Percentiles rank a stretch among this genome's conserved stretches.
Evolutionary conservation across 2,113 vertebrate species (phyloP).

Genomic region (Dendrocopos noguchii): DNA sequence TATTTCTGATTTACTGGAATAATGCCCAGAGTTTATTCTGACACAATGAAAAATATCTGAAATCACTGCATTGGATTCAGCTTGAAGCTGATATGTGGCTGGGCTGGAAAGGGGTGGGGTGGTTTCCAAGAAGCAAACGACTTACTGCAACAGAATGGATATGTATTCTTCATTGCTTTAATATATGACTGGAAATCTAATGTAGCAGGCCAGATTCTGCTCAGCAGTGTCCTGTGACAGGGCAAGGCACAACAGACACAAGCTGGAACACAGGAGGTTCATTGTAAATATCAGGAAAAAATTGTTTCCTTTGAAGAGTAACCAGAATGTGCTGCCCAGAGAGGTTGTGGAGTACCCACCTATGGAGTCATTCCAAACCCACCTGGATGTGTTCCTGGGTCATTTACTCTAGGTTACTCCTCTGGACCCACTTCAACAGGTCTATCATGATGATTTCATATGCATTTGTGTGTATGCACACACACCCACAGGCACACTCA

Average conservation of each 20-base stretch:
- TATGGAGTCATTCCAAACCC: too few relatives aligned
- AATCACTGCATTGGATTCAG: neutral
- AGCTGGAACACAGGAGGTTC: too few relatives aligned
- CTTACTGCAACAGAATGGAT: neutral
- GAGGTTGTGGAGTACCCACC: too few relatives aligned
- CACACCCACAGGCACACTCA: neutral
- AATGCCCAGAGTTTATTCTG: constrained; percentile 46
- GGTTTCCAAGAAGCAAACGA: constrained; percentile 16
- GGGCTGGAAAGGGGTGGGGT: neutral
- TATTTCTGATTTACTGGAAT: constrained; percentile 66
- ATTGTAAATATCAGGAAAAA: too few relatives aligned
- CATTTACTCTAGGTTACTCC: too few relatives aligned
- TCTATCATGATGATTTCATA: neutral
- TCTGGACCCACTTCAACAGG: neutral
- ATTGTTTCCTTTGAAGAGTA: too few relatives aligned
- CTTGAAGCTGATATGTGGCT: neutral
- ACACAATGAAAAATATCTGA: constrained; percentile 47
- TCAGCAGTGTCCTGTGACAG: too few relatives aligned
- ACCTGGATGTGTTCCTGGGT: too few relatives aligned
- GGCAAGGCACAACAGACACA: too few relatives aligned
- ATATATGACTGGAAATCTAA: neutral
- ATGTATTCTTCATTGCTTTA: neutral
- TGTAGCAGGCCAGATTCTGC: neutral
- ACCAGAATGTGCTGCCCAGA: too few relatives aligned
- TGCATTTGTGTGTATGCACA: neutral